phyloP scores from a whole-genome alignment of 2,113 vertebrate genomes.

The Lucifuga dentata region DNA sequence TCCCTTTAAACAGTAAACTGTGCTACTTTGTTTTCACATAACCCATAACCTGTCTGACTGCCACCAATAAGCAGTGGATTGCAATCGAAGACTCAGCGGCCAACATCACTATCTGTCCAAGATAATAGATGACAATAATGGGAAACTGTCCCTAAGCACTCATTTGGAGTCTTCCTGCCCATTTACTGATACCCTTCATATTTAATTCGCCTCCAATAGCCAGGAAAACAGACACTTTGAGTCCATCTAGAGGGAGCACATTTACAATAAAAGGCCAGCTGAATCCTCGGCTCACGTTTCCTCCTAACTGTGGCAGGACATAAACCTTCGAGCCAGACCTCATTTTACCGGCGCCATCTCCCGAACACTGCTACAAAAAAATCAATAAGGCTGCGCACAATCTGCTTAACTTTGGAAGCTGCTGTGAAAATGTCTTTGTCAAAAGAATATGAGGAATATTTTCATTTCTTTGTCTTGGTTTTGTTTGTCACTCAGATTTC shows the following conservation, averaged over 20 bases:
- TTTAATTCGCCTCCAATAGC: constrained; percentile 78
- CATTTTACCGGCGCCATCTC: constrained; percentile 84
- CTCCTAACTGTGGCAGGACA: constrained; percentile 76
- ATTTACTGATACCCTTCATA: constrained; percentile 80
- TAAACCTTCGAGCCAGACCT: constrained; percentile 84
- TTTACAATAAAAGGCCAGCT: constrained; percentile 79
- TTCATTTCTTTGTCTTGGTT: constrained; percentile 39
- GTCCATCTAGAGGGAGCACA: constrained; percentile 78
- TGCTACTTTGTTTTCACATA: constrained; percentile 68
- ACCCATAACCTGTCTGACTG: constrained; percentile 61
- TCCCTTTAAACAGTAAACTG: constrained; percentile 45
- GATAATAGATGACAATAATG: constrained; percentile 83
- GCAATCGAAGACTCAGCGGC: constrained; percentile 67
- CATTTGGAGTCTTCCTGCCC: constrained; percentile 81
- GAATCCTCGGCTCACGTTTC: constrained; percentile 82
- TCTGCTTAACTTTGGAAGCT: constrained; percentile 73
- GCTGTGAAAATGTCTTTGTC: constrained; percentile 70
- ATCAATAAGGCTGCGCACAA: constrained; percentile 81
- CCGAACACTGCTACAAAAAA: constrained; percentile 73
- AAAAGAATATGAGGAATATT: constrained; percentile 49
- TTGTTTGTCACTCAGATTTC: constrained; percentile 34
- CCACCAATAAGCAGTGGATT: constrained; percentile 53
- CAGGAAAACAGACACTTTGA: constrained; percentile 82
- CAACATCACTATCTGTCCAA: constrained; percentile 71
- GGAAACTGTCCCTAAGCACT: constrained; percentile 81